Evolutionary conservation across 37 sponge, comb jelly and placozoan species (phyloP), one percentile per base, ranked within the genome.

Genomic region (Lycopodina hypogea): DNA sequence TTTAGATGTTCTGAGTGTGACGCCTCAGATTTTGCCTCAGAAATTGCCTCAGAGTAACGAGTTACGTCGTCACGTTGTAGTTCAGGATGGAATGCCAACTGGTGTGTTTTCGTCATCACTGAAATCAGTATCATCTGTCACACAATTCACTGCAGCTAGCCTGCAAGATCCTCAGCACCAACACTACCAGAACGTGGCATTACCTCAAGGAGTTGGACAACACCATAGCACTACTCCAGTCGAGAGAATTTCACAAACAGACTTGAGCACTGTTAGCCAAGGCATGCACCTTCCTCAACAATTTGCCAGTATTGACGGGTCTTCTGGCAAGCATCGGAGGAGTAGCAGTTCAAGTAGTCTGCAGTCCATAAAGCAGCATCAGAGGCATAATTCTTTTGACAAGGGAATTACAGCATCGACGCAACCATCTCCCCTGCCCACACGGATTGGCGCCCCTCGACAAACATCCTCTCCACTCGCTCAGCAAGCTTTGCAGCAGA

Each of bases 261-360:
- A 4, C 18, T 28, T 34, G 18, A 32, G 35, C 30, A 24, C 59
- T 58, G 23, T 24, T 24, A 52, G 53, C 15, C 61, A 60, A 26
- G 66, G 66, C 7, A 65, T 2, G 12, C 35, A 24, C 30, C 66
- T 15, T 7, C 66, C 66, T 4, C 66, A 65, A 7, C 66, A 34
- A 4, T 30, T 32, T 11, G 35, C 7, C 30, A 34, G 35, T 3
- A 65, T 17, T 65, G 17, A 28, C 35, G 34, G 18, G 30, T 34
- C 65, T 15, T 45, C 32, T 17, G 26, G 9, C 52, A 77, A 41
- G 48, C 58, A 77, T 2, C 21, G 77, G 32, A 34, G 77, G 40
- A 63, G 42, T 26, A 77, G 77, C 30, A 77, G 77, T 41, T 77
- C 77, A n/a, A 77, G 77, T 37, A 77, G 77, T 30, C 30, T 58